Evolutionary conservation across 2,888 invertebrate genomes (phyloP).

Genomic region (Mamestra brassicae): DNA sequence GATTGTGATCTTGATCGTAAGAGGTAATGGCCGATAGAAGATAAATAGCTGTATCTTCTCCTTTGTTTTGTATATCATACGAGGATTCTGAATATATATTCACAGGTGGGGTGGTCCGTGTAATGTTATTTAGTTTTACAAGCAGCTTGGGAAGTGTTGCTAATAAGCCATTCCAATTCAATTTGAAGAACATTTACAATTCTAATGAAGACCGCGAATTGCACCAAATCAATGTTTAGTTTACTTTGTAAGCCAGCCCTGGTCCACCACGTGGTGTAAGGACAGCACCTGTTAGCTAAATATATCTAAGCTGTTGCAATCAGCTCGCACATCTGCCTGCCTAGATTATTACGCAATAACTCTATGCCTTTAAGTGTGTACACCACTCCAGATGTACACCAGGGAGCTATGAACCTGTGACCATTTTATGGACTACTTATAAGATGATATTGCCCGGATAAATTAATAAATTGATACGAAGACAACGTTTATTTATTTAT

Average conservation of each 20-base stretch:
- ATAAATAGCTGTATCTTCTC: neutral
- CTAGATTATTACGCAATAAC: slow-evolving; percentile 88
- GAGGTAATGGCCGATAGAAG: too few relatives aligned
- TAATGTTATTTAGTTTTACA: neutral
- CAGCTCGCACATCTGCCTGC: slow-evolving; percentile 87
- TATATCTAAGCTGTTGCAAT: slow-evolving; percentile 83
- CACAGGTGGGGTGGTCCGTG: too few relatives aligned
- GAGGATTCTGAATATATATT: neutral
- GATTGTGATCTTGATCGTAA: neutral
- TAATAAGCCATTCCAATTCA: neutral
- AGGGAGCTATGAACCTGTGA: slow-evolving; percentile 81
- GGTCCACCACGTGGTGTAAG: slow-evolving; percentile 78
- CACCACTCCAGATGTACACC: slow-evolving; percentile 82
- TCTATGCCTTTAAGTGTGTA: slow-evolving; percentile 79
- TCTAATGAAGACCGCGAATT: neutral
- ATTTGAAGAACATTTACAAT: neutral
- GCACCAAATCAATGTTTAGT: slow-evolving; percentile 28
- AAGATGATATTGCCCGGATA: slow-evolving; percentile 54
- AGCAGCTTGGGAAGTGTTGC: neutral
- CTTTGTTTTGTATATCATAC: neutral
- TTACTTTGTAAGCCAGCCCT: slow-evolving; percentile 74
- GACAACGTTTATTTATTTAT: slow-evolving; percentile 42
- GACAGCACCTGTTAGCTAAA: slow-evolving; percentile 87
- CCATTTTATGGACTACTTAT: slow-evolving; percentile 76
- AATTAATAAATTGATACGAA: slow-evolving; percentile 53